Percentiles rank a stretch among this genome's conserved stretches.
Conservation (phyloP, 1,140 invertebrate genomes). For the Drosophila parabipectinata region DNA sequence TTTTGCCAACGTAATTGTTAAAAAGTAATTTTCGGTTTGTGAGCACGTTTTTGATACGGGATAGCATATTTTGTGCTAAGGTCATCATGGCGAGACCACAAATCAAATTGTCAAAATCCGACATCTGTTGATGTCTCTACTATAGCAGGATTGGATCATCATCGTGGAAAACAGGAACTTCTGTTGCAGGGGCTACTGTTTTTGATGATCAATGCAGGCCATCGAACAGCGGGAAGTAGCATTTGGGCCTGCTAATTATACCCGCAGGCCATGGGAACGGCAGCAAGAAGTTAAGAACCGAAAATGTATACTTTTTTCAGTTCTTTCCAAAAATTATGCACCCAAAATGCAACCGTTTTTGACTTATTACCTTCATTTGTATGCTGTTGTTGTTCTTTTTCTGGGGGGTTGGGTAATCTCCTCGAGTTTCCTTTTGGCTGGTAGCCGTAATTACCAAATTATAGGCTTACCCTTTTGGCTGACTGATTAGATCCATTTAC, state of each 20-base stretch:
- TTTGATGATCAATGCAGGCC: constrained; percentile 31
- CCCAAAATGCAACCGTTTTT: constrained; percentile 68
- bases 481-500: constrained; percentile 81
- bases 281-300: constrained; percentile 31
- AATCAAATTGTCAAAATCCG: constrained; percentile 70
- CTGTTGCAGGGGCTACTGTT: constrained; percentile 37
- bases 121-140: constrained; percentile 75
- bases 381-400: constrained; percentile 8
- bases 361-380: constrained; percentile 77
- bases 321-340: constrained; percentile 66
- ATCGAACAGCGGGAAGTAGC: constrained; percentile 47
- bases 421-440: constrained; percentile 21
- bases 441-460: constrained; percentile 72
- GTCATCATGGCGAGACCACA: constrained; percentile 48
- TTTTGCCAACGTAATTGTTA: constrained; percentile 39
- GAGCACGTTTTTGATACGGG: constrained; percentile 10
- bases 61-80: constrained; percentile 15
- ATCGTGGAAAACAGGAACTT: constrained; percentile 56
- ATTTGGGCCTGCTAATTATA: constrained; percentile 72
- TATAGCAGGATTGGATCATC: constrained; percentile 40
- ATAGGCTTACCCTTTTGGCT: constrained; percentile 79
- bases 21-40: constrained; percentile 39
- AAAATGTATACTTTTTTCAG: constrained; percentile 11
- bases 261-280: constrained; percentile 47
- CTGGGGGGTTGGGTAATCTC: constrained; percentile 25